Percentiles rank a stretch among this genome's conserved stretches.
phyloP scores from a whole-genome alignment of 1,140 invertebrate species.

The Caenorhabditis remanei region DNA sequence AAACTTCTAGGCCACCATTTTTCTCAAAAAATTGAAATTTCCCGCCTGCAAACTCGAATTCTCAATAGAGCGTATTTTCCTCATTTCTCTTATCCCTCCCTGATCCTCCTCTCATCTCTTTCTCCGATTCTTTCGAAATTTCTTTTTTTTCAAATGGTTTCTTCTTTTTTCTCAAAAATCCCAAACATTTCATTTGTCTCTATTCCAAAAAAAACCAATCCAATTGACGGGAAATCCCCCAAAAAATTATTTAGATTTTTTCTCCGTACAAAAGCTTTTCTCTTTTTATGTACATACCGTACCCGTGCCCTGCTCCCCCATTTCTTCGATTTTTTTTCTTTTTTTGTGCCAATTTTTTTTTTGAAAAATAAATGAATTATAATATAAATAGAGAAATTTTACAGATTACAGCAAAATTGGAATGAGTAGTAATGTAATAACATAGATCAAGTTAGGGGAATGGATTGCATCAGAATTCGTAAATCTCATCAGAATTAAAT shows the following conservation, averaged over 20 bases:
- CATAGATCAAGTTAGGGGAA: neutral
- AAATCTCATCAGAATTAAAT: neutral
- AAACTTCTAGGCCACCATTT: too few species aligned
- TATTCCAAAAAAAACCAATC: neutral
- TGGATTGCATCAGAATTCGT: neutral
- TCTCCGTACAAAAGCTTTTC: neutral
- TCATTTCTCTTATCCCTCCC: too few species aligned
- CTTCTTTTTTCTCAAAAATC: too few species aligned
- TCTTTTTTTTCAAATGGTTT: too few species aligned
- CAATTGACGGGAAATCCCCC: neutral
- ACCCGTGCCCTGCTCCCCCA: neutral
- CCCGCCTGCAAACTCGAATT: too few species aligned
- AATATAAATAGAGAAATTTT: neutral
- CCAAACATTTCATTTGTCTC: too few species aligned
- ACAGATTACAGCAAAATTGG: too few species aligned
- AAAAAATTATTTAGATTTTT: neutral
- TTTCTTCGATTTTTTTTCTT: neutral
- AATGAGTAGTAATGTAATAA: neutral
- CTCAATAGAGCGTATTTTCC: too few species aligned
- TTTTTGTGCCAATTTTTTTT: neutral
- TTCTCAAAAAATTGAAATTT: too few species aligned
- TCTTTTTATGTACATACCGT: slow-evolving; percentile 50
- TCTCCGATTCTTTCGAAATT: too few species aligned
- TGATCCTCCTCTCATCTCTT: too few species aligned
- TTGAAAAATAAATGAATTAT: neutral